Conservation (phyloP, 2,888 invertebrate genomes). For the Lasioglossum leucozonium region DNA sequence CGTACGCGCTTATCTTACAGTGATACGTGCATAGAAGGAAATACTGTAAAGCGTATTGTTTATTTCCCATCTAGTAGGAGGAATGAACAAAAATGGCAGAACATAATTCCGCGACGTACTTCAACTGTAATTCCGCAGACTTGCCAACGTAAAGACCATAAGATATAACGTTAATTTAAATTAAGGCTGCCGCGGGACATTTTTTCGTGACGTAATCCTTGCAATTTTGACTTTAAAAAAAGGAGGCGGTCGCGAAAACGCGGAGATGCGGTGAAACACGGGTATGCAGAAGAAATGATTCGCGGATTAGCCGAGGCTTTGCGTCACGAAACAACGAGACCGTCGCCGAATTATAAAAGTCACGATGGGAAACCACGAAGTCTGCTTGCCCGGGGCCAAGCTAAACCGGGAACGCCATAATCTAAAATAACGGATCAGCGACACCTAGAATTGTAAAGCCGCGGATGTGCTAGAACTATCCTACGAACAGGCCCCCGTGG, state of each 20-base stretch:
- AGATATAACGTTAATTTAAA: neutral
- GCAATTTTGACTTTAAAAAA: neutral
- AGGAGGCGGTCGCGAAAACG: neutral
- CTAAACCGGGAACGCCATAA: constrained; percentile 41
- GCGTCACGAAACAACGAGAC: constrained; percentile 23
- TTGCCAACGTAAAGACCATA: neutral
- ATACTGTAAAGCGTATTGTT: too few species aligned
- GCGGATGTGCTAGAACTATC: constrained; percentile 8
- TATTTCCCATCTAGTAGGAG: neutral
- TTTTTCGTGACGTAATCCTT: neutral
- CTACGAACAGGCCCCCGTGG: constrained; percentile 16
- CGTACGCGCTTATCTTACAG: too few species aligned
- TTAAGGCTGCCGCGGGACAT: neutral
- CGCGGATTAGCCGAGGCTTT: constrained; percentile 21
- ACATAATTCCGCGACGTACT: neutral
- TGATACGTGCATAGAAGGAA: too few species aligned
- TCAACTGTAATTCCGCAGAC: neutral
- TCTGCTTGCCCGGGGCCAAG: constrained; percentile 27
- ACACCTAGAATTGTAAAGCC: constrained; percentile 16
- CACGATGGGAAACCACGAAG: constrained; percentile 40
- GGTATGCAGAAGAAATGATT: constrained; percentile 14
- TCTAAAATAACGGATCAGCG: constrained; percentile 24
- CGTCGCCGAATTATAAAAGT: constrained; percentile 44
- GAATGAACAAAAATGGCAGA: neutral
- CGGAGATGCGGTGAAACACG: neutral